Evolutionary conservation across 53 echinoderm and acorn worm genomes (phyloP), one percentile per base, ranked within the genome.

Genomic region (Paracentrotus lividus): DNA sequence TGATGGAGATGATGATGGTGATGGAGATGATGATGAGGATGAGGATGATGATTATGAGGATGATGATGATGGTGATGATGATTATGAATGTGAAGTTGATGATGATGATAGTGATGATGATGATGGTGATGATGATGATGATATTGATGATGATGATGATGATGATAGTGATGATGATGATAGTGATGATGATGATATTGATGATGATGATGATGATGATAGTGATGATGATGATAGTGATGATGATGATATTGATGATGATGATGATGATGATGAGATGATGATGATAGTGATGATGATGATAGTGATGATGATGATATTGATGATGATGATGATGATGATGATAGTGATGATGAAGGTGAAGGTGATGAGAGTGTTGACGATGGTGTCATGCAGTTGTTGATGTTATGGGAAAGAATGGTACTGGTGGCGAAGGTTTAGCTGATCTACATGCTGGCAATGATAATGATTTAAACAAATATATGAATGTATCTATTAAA

Each of bases 231-330:
- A 42, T 77, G 77, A 0, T 77, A 5, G 20, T 77, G 77, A 38
- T 77, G 43, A 0, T 77, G 77, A 38, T 77, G 77, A 6, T 34
- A 40, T 10, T 31, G 40, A 34, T 52, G 52, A 52, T 52, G 43
- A 27, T 77, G 38, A 2, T 77, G 38, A 77, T 77, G 77, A 77
- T 77, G 77, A 18, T 77, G 27, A 21, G 72, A 1, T 88, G 57
- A 51, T 65, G 51, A 47, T 85, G 85, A 49, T 85, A 52, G 10
- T 59, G 90, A 42, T 89, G 20, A 29, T 89, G 90, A 59, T 89
- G 1, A 0, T 58, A 42, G 5, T 89, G 61, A 20, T 38, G 65
- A 66, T 90, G 42, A 64, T 86, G 52, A 8, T 86, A 32, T n/a
- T 86, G 56, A 53, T 53, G 14, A 53, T 86, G 86, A 53, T 86